phyloP scores from a whole-genome alignment of 2,797 vertebrate genomes.

The Chloroceryle inda region DNA sequence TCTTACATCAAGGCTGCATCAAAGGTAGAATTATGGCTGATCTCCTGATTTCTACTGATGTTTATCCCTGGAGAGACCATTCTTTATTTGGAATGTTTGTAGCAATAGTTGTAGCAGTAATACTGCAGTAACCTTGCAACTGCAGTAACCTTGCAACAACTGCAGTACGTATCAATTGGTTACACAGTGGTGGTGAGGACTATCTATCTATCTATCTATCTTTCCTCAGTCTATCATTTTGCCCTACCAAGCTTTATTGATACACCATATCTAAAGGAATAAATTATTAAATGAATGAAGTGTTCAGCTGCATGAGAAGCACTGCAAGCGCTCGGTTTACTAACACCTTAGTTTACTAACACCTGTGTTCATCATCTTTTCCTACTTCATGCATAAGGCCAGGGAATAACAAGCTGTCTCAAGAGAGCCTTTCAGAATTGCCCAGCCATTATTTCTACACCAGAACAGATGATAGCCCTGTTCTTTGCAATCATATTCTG shows the following conservation, averaged over 20 bases:
- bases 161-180: neutral
- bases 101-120: neutral
- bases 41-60: neutral
- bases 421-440: neutral
- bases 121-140: neutral
- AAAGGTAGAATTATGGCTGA: neutral
- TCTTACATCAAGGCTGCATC: neutral
- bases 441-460: neutral
- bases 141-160: neutral
- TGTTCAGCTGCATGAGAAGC: neutral
- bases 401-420: neutral
- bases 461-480: neutral
- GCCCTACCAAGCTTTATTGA: neutral
- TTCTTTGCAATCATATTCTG: neutral
- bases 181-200: neutral
- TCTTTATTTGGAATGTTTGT: neutral
- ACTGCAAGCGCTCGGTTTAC: neutral
- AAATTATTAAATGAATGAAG: neutral
- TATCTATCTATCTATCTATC: neutral
- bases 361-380: neutral
- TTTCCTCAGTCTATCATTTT: neutral
- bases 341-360: neutral
- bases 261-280: neutral
- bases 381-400: neutral
- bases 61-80: neutral